A percentile compares a stretch with the other conserved stretches of the same genome.
Evolutionary conservation across 1,140 invertebrate genomes (phyloP).

Genomic region (Myzus persicae): DNA sequence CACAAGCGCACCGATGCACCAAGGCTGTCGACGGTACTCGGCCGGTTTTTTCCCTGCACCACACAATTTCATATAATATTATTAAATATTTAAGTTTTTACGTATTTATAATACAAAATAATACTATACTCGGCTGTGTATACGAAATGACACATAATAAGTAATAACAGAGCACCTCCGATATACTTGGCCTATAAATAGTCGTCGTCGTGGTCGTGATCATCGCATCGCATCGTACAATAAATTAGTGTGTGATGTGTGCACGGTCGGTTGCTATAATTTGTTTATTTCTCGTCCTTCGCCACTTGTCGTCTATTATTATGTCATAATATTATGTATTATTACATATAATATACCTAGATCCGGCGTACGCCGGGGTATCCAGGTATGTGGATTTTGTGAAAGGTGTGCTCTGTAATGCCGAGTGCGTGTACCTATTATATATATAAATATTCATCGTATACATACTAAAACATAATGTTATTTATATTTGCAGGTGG

Average conservation of each 20-base stretch:
- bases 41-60: background rate
- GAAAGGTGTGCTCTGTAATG: background rate
- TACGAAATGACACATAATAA: too few relatives aligned
- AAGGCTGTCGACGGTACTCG: background rate
- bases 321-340: background rate
- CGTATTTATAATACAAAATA: background rate
- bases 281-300: too few relatives aligned
- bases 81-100: too few relatives aligned
- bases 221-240: background rate
- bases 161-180: background rate
- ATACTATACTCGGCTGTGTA: background rate
- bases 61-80: background rate
- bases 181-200: too few relatives aligned
- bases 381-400: background rate
- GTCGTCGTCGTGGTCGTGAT: background rate
- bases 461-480: background rate
- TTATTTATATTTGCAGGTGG: too few relatives aligned
- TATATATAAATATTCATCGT: too few relatives aligned
- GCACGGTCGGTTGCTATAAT: background rate
- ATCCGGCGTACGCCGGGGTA: too few relatives aligned
- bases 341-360: too few relatives aligned
- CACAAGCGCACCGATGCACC: background rate
- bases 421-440: background rate
- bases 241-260: background rate
- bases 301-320: background rate